Percentiles rank a stretch among this genome's conserved stretches.
phyloP scores from a whole-genome alignment of 2,888 invertebrate species.

The Sepiola atlantica region DNA sequence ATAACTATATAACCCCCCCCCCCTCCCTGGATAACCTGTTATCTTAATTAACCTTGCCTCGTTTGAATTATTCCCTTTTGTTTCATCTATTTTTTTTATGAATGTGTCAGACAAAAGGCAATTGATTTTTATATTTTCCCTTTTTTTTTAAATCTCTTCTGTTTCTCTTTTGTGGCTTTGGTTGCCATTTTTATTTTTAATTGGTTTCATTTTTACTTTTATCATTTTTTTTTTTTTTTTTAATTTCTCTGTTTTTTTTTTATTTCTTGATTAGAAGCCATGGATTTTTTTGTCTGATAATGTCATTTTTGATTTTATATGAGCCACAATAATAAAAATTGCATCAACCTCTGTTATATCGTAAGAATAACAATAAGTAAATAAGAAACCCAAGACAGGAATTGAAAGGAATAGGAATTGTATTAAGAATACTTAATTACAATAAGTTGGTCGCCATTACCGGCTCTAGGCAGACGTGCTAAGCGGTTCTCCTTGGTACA shows the following conservation, averaged over 20 bases:
- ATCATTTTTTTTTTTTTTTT: background rate
- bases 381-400: too few species aligned
- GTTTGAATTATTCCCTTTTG: background rate
- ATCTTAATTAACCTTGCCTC: background rate
- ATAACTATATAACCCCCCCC: too few species aligned
- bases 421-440: too few species aligned
- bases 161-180: background rate
- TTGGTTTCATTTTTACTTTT: background rate
- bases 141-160: background rate
- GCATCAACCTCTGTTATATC: background rate
- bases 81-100: background rate
- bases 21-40: background rate
- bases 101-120: background rate
- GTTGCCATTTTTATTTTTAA: background rate
- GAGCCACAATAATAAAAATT: background rate
- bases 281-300: background rate
- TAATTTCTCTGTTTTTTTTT: background rate
- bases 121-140: slow-evolving; percentile 1
- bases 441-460: too few species aligned
- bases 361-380: too few species aligned
- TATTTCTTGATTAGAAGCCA: too few species aligned
- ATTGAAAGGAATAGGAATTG: too few species aligned
- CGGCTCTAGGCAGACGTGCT: too few species aligned
- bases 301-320: background rate
- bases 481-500: too few species aligned